Evolutionary conservation across 2,797 vertebrate species (phyloP).

Genomic region (Pteronotus mesoamericanus): DNA sequence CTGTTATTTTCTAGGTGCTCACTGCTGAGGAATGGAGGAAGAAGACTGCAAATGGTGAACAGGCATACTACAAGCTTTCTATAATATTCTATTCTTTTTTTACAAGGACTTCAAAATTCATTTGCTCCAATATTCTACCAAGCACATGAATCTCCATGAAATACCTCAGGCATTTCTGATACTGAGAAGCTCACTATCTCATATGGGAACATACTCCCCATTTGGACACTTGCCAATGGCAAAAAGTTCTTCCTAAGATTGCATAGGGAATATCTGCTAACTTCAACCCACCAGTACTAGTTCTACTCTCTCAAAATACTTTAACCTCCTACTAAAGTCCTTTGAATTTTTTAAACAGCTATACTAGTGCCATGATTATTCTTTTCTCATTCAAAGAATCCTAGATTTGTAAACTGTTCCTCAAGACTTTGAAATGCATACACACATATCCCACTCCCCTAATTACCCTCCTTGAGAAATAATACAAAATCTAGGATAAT

Average conservation of each 20-base stretch:
- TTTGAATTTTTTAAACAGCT: not conserved
- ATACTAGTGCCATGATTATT: not conserved
- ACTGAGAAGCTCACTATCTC: not conserved
- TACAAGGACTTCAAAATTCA: conserved; percentile 1
- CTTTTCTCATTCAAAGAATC: not conserved
- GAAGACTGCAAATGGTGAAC: not conserved
- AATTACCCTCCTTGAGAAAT: not conserved
- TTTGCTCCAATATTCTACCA: not conserved
- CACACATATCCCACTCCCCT: not conserved
- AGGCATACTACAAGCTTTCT: not conserved
- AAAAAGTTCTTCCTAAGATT: not conserved
- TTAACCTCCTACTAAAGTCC: not conserved
- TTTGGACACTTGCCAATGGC: not conserved
- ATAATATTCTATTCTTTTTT: not conserved
- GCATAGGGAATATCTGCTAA: not conserved
- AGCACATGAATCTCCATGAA: not conserved
- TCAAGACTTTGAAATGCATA: not conserved
- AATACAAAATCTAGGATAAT: not conserved
- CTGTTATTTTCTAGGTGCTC: not conserved
- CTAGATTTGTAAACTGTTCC: not conserved
- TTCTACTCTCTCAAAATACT: not conserved
- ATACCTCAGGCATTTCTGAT: not conserved
- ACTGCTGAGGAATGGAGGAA: not conserved
- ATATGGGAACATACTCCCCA: not conserved
- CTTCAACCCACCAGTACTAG: not conserved